A percentile compares a stretch with the other conserved stretches of the same genome.
Evolutionary conservation across 2,113 vertebrate species (phyloP).

Genomic region (Acinonyx jubatus): DNA sequence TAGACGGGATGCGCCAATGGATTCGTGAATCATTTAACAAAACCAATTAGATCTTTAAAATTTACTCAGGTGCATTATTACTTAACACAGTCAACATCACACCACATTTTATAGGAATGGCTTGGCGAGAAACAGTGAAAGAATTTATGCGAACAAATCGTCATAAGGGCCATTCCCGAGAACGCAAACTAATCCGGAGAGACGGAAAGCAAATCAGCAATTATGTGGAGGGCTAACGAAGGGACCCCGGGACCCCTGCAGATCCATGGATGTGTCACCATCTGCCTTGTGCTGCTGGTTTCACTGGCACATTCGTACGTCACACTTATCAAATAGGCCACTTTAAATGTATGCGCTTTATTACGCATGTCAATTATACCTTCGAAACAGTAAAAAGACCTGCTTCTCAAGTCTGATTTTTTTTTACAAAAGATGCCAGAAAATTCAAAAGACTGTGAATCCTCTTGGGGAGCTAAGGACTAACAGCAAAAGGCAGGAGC

Average conservation of each 20-base stretch:
- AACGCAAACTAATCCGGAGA: neutral
- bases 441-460: neutral
- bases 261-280: neutral
- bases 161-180: neutral
- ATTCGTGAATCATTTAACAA: neutral
- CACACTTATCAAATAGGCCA: neutral
- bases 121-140: neutral
- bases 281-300: neutral
- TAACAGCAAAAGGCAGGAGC: neutral
- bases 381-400: neutral
- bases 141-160: neutral
- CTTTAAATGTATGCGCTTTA: neutral
- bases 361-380: neutral
- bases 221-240: neutral
- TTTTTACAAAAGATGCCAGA: neutral
- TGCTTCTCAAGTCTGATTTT: neutral
- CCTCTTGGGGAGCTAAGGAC: neutral
- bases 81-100: neutral
- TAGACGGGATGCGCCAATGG: neutral
- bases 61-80: neutral
- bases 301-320: fast-evolving
- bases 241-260: neutral
- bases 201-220: neutral
- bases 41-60: neutral
- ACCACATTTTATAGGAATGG: neutral